Evolutionary conservation across 2,888 invertebrate species (phyloP).

Genomic region (Cataglyphis rosenhaueri): DNA sequence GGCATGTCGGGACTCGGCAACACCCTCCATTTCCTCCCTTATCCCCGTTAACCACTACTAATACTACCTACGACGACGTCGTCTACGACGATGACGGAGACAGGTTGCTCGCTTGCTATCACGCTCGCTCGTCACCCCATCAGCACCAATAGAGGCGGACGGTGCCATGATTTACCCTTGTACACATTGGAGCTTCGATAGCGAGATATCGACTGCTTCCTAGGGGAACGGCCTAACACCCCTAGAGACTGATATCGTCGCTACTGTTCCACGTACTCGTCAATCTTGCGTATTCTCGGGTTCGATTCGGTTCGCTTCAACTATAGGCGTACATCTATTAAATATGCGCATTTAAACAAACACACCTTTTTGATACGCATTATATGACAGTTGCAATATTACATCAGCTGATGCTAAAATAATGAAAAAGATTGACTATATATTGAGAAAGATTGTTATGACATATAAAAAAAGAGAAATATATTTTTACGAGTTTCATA

Average conservation of each 20-base stretch:
- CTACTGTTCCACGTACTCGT: conserved; percentile 46
- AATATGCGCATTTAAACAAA: background rate
- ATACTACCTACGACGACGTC: conserved; percentile 59
- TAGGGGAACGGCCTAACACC: conserved; percentile 20
- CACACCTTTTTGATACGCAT: background rate
- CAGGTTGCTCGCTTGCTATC: conserved; percentile 67
- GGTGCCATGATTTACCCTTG: conserved; percentile 60
- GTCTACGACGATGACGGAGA: conserved; percentile 59
- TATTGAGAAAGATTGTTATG: background rate
- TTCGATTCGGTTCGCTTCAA: background rate
- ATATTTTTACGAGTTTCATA: background rate
- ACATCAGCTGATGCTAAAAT: background rate
- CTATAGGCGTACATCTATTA: background rate
- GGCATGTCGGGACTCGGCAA: conserved; percentile 83
- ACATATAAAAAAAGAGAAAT: background rate
- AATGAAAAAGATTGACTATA: background rate
- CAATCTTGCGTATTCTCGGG: conserved; percentile 9
- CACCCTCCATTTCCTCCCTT: conserved; percentile 82
- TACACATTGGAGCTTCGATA: conserved; percentile 71
- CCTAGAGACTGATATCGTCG: conserved; percentile 37
- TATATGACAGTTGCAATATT: background rate
- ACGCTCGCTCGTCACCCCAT: conserved; percentile 67
- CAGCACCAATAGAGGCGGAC: conserved; percentile 61
- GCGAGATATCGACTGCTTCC: conserved; percentile 77
- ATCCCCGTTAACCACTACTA: conserved; percentile 73